These are phyloP conservation scores for Rhipidura dahli DNA, from an alignment of 2,113 vertebrate species.

Conservation along the genomic window DNA sequence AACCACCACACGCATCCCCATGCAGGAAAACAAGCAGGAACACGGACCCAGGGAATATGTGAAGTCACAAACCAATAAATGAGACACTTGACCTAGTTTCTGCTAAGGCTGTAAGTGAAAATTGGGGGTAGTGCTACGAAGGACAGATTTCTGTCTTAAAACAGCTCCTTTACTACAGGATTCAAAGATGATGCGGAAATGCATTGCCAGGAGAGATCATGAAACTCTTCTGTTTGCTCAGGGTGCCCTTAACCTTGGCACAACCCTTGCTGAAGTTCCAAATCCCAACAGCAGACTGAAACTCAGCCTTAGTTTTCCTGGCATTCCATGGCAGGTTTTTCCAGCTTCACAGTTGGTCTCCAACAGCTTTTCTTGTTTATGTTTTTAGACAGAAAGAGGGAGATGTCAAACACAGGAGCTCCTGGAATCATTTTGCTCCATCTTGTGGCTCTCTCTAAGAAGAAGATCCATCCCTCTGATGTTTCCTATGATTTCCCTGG, in stretches of 20 bases:
- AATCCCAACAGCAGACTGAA: neutral
- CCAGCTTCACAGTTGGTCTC: neutral
- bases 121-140: neutral
- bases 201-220: accelerated
- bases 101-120: neutral
- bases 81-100: neutral
- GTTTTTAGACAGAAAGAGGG: neutral
- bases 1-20: accelerated
- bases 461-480: neutral
- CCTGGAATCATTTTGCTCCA: slow-evolving; percentile 16
- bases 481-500: neutral
- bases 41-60: accelerated
- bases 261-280: neutral
- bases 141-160: neutral
- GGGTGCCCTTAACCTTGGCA: neutral
- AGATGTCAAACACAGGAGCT: neutral
- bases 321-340: neutral
- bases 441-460: neutral
- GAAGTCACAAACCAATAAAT: neutral
- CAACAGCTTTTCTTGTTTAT: neutral
- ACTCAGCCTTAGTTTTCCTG: neutral
- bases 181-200: neutral
- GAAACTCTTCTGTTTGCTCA: neutral
- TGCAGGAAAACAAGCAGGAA: accelerated
- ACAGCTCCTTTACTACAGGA: neutral